Conservation (phyloP, 92 coral and sea anemone species). For the Chrysogorgia sp. region DNA sequence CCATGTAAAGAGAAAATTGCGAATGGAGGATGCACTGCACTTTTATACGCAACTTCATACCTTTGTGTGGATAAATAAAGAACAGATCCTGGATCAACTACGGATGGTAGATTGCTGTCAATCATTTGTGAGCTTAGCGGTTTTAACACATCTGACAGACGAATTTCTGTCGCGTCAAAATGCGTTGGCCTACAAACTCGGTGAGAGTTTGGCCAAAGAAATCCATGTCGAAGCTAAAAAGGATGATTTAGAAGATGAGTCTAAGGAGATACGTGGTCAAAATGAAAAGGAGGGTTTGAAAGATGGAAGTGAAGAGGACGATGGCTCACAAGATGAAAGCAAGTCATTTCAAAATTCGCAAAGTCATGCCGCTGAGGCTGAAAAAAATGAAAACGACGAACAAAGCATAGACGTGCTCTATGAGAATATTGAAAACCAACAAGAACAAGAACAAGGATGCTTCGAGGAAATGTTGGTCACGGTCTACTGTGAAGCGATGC, state of each 20-base stretch:
- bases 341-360: not conserved
- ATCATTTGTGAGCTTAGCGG: not conserved
- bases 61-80: not conserved
- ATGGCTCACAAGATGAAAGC: not conserved
- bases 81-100: not conserved
- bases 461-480: slow-evolving; percentile 24
- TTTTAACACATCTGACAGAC: not conserved
- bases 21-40: not conserved
- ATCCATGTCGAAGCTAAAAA: not conserved
- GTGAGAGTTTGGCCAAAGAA: not conserved
- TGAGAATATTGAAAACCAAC: not conserved
- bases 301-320: slow-evolving; percentile 13
- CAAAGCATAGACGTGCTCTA: not conserved
- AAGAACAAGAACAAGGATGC: slow-evolving; percentile 14
- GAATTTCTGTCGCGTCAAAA: not conserved
- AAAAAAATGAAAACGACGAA: not conserved
- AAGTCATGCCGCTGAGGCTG: not conserved
- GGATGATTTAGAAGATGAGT: not conserved
- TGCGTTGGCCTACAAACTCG: no score
- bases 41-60: not conserved
- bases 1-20: not conserved
- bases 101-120: slow-evolving; percentile 5
- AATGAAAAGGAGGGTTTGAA: slow-evolving; percentile 23
- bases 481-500: slow-evolving; percentile 57
- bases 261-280: not conserved